Evolutionary conservation across 2,113 vertebrate genomes (phyloP).

Genomic region (Pyxicephalus adspersus): DNA sequence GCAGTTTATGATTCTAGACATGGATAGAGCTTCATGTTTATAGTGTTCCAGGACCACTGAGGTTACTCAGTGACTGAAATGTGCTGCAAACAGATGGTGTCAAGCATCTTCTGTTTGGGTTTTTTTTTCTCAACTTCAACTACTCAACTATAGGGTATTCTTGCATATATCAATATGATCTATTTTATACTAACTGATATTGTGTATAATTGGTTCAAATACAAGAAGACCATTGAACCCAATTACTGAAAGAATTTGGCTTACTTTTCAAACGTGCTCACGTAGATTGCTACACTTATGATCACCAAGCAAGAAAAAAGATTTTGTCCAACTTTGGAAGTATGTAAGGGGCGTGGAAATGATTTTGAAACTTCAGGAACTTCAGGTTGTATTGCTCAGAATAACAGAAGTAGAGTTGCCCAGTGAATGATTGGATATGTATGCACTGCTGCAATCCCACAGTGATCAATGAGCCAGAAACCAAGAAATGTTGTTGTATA

Average conservation of each 20-base stretch:
- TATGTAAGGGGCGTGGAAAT: no score
- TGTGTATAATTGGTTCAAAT: conserved; percentile 19
- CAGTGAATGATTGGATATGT: no score
- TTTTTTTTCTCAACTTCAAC: not conserved
- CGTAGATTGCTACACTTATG: no score
- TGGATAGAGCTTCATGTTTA: conserved; percentile 72
- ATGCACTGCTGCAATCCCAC: no score
- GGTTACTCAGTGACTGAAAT: conserved; percentile 23
- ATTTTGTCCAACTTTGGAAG: no score
- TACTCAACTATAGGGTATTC: not conserved
- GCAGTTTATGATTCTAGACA: conserved; percentile 72
- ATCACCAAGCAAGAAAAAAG: no score
- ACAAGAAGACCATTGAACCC: not conserved
- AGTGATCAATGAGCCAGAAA: no score
- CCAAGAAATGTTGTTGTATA: no score
- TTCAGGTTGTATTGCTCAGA: no score
- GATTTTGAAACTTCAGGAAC: no score
- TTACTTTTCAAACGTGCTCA: no score
- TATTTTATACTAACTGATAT: conserved; percentile 13
- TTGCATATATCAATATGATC: conserved; percentile 16
- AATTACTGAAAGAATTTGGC: not conserved
- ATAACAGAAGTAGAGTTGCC: no score
- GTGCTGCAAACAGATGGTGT: conserved; percentile 38
- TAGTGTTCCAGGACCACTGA: conserved; percentile 28
- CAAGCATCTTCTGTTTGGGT: conserved; percentile 14